These are phyloP conservation scores for Megalops atlanticus DNA, from an alignment of 2,113 vertebrate genomes.

Conservation along the genomic window DNA sequence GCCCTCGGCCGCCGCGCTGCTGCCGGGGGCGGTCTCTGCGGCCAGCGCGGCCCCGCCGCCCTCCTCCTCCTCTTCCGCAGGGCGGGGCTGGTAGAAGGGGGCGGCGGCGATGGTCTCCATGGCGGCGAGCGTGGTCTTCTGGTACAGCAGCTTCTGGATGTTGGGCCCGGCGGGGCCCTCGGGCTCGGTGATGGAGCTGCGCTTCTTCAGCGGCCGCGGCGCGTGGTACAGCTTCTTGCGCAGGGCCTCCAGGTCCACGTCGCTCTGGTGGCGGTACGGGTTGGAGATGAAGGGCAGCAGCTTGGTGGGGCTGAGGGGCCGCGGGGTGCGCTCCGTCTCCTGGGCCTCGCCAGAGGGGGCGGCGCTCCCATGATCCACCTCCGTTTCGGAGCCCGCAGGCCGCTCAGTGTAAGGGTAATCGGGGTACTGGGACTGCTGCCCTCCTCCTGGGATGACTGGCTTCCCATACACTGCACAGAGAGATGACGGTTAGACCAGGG, in stretches of 20 bases:
- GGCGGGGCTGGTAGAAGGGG: slow-evolving; percentile 50
- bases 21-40: slow-evolving; percentile 46
- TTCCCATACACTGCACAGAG: slow-evolving; percentile 83
- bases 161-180: slow-evolving; percentile 90
- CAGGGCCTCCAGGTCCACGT: slow-evolving; percentile 83
- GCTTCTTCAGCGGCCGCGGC: slow-evolving; percentile 88
- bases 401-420: slow-evolving; percentile 68
- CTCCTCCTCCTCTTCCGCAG: slow-evolving; percentile 35
- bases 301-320: slow-evolving; percentile 93
- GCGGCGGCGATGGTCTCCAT: slow-evolving; percentile 82
- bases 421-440: slow-evolving; percentile 42
- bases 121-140: slow-evolving; percentile 90
- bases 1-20: neutral
- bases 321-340: slow-evolving; percentile 77
- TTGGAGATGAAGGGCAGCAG: slow-evolving; percentile 90
- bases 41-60: neutral
- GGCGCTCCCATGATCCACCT: slow-evolving; percentile 47
- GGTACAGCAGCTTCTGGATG: slow-evolving; percentile 92
- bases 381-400: slow-evolving; percentile 51
- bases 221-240: slow-evolving; percentile 87
- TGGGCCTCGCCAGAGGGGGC: slow-evolving; percentile 55
- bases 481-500: no score
- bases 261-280: slow-evolving; percentile 84
- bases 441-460: slow-evolving; percentile 74
- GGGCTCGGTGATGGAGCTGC: slow-evolving; percentile 91